phyloP scores from a whole-genome alignment of 2,113 vertebrate genomes.

The Himantopus leucocephalus region DNA sequence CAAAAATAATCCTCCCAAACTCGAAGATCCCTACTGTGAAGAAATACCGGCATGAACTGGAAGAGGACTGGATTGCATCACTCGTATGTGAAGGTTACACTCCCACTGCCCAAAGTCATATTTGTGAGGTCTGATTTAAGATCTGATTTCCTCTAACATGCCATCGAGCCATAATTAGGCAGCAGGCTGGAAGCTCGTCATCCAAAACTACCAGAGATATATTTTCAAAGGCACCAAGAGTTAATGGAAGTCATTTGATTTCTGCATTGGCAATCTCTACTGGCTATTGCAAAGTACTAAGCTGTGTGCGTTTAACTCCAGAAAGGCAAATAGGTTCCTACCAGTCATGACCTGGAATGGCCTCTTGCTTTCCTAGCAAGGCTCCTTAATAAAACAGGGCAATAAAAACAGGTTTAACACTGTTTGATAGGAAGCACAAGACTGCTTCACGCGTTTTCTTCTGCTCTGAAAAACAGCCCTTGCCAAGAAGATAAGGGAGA shows the following conservation, averaged over 20 bases:
- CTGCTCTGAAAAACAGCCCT: background rate
- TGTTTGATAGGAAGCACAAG: background rate
- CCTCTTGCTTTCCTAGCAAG: background rate
- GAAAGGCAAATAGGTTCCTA: background rate
- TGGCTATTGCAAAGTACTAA: background rate
- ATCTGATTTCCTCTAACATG: background rate
- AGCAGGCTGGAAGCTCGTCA: background rate
- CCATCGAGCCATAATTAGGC: background rate
- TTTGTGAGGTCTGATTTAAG: background rate
- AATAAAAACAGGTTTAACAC: background rate
- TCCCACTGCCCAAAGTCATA: background rate
- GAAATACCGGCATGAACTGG: background rate
- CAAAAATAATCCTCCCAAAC: background rate
- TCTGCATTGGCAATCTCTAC: background rate
- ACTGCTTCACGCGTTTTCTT: background rate
- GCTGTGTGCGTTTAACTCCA: background rate
- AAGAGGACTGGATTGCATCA: background rate
- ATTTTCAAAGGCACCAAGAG: constrained; percentile 19
- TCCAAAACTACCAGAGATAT: background rate
- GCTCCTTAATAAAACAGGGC: background rate
- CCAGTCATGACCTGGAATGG: background rate
- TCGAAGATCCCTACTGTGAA: background rate
- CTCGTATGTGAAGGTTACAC: background rate
- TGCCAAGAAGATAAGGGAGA: background rate
- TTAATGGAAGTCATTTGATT: background rate